phyloP scores from a whole-genome alignment of 1,140 invertebrate genomes.

The Meloidogyne exigua region DNA sequence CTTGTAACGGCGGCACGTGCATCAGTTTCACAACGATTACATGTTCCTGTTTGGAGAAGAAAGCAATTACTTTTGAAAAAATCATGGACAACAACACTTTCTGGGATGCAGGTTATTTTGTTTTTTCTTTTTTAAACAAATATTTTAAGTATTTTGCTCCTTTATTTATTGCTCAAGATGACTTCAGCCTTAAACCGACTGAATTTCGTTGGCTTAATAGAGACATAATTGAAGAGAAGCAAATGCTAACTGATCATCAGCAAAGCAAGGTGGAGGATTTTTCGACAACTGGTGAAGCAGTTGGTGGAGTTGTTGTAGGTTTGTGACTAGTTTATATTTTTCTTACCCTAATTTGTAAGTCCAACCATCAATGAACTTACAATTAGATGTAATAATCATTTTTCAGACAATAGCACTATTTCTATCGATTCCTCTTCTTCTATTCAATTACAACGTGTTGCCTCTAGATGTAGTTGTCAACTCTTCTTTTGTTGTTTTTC shows the following conservation, averaged over 20 bases:
- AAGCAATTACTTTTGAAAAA: conserved; percentile 84
- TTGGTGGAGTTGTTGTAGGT: conserved; percentile 76
- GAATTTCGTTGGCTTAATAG: conserved; percentile 89
- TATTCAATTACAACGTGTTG: conserved; percentile 83
- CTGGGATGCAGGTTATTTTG: conserved; percentile 75
- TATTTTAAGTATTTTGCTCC: conserved; percentile 79
- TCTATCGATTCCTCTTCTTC: background rate
- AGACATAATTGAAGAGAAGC: conserved; percentile 61
- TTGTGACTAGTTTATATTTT: conserved; percentile 26
- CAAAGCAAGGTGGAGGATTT: conserved; percentile 51
- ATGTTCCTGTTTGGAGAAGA: conserved; percentile 86
- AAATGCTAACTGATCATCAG: conserved; percentile 17
- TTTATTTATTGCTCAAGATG: conserved; percentile 40
- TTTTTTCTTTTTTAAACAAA: conserved; percentile 67
- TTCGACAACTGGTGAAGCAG: conserved; percentile 76
- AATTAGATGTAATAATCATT: too few species aligned
- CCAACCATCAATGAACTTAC: too few species aligned
- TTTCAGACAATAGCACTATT: conserved; percentile 16
- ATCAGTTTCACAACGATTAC: conserved; percentile 83
- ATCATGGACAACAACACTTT: conserved; percentile 87
- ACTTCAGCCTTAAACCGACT: conserved; percentile 67
- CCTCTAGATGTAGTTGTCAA: conserved; percentile 92
- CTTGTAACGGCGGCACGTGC: conserved; percentile 92
- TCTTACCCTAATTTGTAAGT: too few species aligned
- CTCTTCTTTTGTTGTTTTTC: conserved; percentile 95